Percentiles rank a stretch among this genome's conserved stretches.
phyloP scores from a whole-genome alignment of 1,140 invertebrate species.

The Drosophila lowei region DNA sequence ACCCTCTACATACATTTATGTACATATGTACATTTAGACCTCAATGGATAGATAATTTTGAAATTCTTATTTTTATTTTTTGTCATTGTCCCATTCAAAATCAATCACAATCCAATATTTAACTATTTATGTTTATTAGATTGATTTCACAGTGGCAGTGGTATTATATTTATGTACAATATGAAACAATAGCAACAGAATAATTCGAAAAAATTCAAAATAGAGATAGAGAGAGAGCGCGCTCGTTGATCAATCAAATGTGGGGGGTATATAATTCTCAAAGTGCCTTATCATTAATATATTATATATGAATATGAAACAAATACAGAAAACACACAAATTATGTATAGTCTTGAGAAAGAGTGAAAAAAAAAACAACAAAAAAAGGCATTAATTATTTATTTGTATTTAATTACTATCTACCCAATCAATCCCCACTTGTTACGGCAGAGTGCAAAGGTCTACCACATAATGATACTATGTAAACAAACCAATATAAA shows the following conservation, averaged over 20 bases:
- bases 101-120: constrained; percentile 36
- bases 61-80: constrained; percentile 22
- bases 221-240: constrained; percentile 10
- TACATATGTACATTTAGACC: constrained; percentile 35
- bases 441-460: constrained; percentile 44
- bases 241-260: constrained; percentile 25
- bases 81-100: constrained; percentile 14
- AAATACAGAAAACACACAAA: constrained; percentile 28
- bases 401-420: constrained; percentile 66
- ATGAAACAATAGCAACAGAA: constrained; percentile 16
- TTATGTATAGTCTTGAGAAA: constrained; percentile 42
- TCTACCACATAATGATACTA: constrained; percentile 19
- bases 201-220: constrained; percentile 5
- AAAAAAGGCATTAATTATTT: constrained; percentile 65
- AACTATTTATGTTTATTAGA: constrained; percentile 39
- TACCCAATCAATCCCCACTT: constrained; percentile 13
- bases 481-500: constrained; percentile 27
- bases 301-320: constrained; percentile 46
- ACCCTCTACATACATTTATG: constrained; percentile 13
- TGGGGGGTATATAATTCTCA: constrained; percentile 68
- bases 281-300: constrained; percentile 77
- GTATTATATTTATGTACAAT: constrained; percentile 13
- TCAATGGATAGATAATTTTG: constrained; percentile 31
- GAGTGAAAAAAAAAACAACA: constrained; percentile 18
- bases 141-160: constrained; percentile 4